Evolutionary conservation across 2,888 invertebrate species (phyloP).

Genomic region (Rotaria socialis): DNA sequence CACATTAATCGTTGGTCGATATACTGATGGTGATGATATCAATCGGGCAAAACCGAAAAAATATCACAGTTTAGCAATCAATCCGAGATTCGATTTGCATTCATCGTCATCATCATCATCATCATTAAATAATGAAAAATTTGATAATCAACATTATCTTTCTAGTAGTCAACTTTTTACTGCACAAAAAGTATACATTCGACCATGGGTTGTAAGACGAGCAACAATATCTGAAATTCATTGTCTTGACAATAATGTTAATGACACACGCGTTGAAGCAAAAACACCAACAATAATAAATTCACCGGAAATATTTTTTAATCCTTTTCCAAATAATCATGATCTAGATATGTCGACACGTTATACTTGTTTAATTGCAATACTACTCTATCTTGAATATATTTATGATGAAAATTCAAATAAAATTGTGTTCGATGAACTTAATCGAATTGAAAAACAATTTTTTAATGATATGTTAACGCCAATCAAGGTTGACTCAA

Average conservation of each 20-base stretch:
- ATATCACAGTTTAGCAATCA: neutral
- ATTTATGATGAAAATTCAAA: neutral
- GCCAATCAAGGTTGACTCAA: neutral
- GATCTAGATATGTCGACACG: neutral
- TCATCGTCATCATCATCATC: neutral
- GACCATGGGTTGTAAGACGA: neutral
- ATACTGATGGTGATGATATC: neutral
- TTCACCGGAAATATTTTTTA: neutral
- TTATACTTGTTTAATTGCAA: neutral
- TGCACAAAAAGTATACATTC: neutral
- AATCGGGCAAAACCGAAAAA: neutral
- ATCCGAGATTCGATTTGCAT: neutral
- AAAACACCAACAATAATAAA: neutral
- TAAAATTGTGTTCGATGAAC: neutral
- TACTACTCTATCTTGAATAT: neutral
- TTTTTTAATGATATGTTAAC: neutral
- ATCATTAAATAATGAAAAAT: neutral
- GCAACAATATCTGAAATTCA: neutral
- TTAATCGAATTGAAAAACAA: neutral
- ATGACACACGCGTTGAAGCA: neutral
- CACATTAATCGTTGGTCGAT: neutral
- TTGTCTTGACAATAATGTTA: neutral
- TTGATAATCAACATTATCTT: neutral
- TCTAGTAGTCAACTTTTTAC: conserved; percentile 11
- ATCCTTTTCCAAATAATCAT: neutral